Evolutionary conservation across 2,888 invertebrate genomes (phyloP).

Genomic region (Nephrocerus scutellatus): DNA sequence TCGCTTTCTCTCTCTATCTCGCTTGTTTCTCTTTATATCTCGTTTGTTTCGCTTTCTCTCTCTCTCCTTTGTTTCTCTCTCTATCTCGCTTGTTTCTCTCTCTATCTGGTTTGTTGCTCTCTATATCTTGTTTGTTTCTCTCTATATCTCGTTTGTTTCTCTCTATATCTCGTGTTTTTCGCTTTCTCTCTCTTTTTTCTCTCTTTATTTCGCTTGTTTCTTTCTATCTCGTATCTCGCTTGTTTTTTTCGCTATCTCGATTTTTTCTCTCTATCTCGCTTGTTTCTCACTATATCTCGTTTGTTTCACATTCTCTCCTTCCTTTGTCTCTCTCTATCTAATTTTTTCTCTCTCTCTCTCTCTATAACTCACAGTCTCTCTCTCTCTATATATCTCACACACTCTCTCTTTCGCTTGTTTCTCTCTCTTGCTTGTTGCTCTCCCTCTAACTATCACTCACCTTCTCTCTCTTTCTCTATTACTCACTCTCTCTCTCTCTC

Average conservation of each 20-base stretch:
- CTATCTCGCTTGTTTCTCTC: background rate
- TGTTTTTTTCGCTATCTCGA: background rate
- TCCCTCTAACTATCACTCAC: too few relatives aligned
- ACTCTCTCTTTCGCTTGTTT: background rate
- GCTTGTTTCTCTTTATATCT: background rate
- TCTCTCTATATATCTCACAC: background rate
- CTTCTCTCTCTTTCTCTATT: too few relatives aligned
- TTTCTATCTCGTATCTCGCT: background rate
- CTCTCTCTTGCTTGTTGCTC: background rate
- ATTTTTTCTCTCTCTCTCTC: background rate
- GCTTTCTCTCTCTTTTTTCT: background rate
- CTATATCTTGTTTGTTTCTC: background rate
- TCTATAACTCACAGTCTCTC: background rate
- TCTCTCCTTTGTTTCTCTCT: background rate
- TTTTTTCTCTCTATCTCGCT: background rate
- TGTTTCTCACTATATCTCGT: background rate
- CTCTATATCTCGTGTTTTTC: background rate
- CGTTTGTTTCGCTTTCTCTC: background rate
- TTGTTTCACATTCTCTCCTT: background rate
- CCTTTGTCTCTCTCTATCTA: background rate
- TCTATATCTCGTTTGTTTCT: background rate
- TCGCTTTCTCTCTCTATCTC: background rate
- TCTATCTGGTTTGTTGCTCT: background rate
- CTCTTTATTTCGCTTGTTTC: background rate
- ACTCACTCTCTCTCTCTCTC: background rate